Conservation (phyloP, 2,888 invertebrate genomes). For the Cheilosia vulpina region DNA sequence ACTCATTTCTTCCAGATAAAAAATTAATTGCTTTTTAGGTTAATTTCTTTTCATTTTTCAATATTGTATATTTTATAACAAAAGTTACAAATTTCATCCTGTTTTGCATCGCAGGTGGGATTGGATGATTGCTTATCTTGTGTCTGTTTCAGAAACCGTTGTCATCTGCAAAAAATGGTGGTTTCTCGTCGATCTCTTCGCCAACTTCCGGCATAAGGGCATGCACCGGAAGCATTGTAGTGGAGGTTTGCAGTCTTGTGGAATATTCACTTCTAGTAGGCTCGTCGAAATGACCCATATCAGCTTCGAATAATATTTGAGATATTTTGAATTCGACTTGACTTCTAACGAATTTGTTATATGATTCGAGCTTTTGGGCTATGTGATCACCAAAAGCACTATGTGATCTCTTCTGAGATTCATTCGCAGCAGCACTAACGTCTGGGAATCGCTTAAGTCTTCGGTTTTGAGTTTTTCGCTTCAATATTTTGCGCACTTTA, state of each 20-base stretch:
- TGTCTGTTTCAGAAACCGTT: no score
- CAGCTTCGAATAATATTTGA: constrained; percentile 3
- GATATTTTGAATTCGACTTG: constrained; percentile 14
- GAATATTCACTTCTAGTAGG: neutral
- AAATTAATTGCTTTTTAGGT: no score
- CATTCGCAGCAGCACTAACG: neutral
- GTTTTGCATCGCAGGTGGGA: no score
- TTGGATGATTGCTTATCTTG: no score
- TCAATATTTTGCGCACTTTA: neutral
- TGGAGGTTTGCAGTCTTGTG: neutral
- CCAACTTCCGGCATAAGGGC: neutral
- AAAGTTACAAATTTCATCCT: no score
- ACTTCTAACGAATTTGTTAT: neutral
- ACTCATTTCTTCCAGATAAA: no score
- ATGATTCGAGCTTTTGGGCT: neutral
- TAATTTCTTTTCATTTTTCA: no score
- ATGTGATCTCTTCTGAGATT: neutral
- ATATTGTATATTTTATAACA: no score
- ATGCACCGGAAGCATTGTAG: neutral
- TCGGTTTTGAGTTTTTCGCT: neutral
- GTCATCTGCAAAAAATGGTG: neutral
- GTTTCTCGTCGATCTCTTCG: neutral
- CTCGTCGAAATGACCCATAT: constrained; percentile 1
- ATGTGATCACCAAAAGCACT: neutral
- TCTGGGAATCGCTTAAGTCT: neutral